Base-by-base conservation (phyloP, 92 coral and sea anemone genomes). In the Zoanthus sociatus region DNA sequence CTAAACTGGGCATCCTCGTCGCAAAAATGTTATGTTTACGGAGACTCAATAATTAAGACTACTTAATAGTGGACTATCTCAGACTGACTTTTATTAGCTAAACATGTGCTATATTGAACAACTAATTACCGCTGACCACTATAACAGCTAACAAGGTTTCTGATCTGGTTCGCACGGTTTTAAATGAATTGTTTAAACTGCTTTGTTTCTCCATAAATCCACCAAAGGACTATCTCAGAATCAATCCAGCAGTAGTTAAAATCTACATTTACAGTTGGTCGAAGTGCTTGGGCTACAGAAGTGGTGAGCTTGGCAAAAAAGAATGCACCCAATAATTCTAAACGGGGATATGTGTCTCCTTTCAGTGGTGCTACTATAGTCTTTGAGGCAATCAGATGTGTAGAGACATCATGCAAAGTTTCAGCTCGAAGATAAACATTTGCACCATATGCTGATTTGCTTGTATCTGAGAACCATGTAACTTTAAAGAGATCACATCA, bases 311-410 rank as follows among this genome's bases (percentile, higher is more conserved):
- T 84, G 6, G 78, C 94, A 31, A 89, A 83, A 58, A 82, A 76
- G 20, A 89, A 42, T 14, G 92, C 90, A 6, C 88, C 90, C 55
- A 92, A 45, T 50, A 89, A 75, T 83, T 92, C 92, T 2, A 92
- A 60, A 76, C 84, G 87, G 1, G 92, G 94, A 37, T 71, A 89
- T 3, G 91, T 89, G 82, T 92, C 87, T 71, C 75, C 88, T 71
- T 82, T 48, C 13, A 53, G 77, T 11, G 55, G 55, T 50, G 55
- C 55, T 50, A 50, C 55, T 50, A 6, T 50, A 50, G 55, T 50
- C 55, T 91, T 91, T 53, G 82, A 84, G 11, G 88, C 85, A 31
- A 89, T 87, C 17, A 89, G 67, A 45, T 81, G 64, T 75, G 90
- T 71, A 56, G 68, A 61, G 37, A 54, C 54, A 16, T 64, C 55